These are phyloP conservation scores for Lepidonotus clava DNA, from an alignment of 2,888 invertebrate species.

Conservation along the genomic window DNA sequence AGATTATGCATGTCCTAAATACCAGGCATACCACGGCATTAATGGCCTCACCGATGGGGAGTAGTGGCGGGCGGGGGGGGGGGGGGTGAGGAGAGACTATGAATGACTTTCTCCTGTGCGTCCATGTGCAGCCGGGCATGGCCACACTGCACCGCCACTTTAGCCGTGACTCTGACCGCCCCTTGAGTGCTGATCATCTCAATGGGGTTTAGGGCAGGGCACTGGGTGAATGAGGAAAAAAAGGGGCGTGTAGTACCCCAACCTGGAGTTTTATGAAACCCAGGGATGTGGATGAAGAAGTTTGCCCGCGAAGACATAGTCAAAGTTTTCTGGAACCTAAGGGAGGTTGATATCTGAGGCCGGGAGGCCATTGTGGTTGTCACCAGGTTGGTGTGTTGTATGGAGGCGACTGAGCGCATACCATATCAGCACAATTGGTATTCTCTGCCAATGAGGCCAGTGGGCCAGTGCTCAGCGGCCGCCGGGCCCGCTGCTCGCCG, in stretches of 20 bases:
- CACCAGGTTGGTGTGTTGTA: background rate
- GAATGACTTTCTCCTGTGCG: background rate
- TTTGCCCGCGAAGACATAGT: too few relatives aligned
- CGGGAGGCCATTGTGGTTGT: background rate
- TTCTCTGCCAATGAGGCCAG: constrained; percentile 7
- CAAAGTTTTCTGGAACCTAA: too few relatives aligned
- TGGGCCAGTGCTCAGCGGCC: background rate
- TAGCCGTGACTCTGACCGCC: too few relatives aligned
- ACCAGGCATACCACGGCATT: background rate
- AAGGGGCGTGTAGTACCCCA: too few relatives aligned
- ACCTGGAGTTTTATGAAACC: too few relatives aligned
- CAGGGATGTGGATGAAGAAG: too few relatives aligned
- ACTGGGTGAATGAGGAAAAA: too few relatives aligned
- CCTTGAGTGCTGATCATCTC: too few relatives aligned
- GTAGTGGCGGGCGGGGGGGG: background rate
- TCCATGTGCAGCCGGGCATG: background rate
- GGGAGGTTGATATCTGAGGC: background rate
- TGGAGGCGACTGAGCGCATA: background rate
- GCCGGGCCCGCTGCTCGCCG: too few relatives aligned
- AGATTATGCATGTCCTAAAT: background rate
- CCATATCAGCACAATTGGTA: constrained; percentile 5
- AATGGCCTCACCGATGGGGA: background rate
- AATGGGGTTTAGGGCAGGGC: too few relatives aligned
- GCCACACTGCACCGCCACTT: too few relatives aligned
- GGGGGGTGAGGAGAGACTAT: background rate